Evolutionary conservation across 2,113 vertebrate genomes (phyloP).

Genomic region (Probosciger aterrimus): DNA sequence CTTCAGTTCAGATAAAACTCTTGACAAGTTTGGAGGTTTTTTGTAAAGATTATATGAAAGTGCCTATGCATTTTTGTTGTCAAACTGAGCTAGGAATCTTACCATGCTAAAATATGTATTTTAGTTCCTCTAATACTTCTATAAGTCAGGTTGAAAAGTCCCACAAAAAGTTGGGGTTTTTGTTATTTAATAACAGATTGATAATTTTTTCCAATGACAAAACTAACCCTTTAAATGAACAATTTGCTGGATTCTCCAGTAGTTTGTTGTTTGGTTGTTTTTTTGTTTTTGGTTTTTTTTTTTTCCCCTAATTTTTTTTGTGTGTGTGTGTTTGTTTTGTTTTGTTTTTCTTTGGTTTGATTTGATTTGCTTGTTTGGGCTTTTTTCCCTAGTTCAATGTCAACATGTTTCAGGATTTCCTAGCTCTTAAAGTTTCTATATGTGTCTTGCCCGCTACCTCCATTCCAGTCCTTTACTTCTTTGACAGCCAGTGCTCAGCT

Average conservation of each 20-base stretch:
- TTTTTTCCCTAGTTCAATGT: neutral
- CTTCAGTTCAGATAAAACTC: neutral
- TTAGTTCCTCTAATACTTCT: neutral
- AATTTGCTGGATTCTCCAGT: neutral
- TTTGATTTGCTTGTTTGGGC: neutral
- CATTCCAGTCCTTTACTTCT: neutral
- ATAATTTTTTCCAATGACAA: neutral
- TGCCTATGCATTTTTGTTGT: neutral
- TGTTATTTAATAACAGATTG: neutral
- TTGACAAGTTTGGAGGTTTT: neutral
- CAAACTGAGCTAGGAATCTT: neutral
- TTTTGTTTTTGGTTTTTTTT: too few species aligned
- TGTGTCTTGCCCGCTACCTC: neutral
- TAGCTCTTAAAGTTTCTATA: neutral
- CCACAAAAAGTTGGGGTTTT: neutral
- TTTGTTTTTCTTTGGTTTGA: neutral
- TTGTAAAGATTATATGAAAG: neutral
- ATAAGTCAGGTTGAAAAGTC: neutral
- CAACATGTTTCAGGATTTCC: neutral
- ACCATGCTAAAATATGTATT: neutral
- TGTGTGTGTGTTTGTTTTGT: too few species aligned
- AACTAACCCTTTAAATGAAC: neutral
- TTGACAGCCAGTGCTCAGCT: neutral
- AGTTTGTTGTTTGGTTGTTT: neutral
- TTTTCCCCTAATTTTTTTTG: neutral